Evolutionary conservation across 2,888 invertebrate species (phyloP).

Genomic region (Esperia sulphurella): DNA sequence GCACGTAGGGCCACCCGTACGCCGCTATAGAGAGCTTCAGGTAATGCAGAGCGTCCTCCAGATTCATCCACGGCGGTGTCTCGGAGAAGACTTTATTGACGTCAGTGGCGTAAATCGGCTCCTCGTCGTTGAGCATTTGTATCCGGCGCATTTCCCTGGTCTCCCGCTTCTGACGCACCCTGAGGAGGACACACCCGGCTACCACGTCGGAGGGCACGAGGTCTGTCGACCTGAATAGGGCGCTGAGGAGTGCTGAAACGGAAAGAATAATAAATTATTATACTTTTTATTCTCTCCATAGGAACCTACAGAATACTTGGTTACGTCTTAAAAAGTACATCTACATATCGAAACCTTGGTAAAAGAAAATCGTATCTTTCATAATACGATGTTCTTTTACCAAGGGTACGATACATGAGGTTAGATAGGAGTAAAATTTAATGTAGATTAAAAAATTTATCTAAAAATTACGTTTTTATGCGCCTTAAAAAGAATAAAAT

Average conservation of each 20-base stretch:
- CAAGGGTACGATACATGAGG: too few species aligned
- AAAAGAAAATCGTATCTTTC: too few species aligned
- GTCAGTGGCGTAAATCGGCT: slow-evolving; percentile 84
- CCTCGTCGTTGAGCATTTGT: slow-evolving; percentile 81
- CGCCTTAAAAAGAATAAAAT: too few species aligned
- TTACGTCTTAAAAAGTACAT: too few species aligned
- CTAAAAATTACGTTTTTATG: too few species aligned
- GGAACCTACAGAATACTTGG: too few species aligned
- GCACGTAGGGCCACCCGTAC: slow-evolving; percentile 93
- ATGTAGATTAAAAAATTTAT: too few species aligned
- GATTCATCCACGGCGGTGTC: slow-evolving; percentile 89
- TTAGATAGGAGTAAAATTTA: too few species aligned
- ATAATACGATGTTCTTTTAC: too few species aligned
- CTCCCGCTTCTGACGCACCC: slow-evolving; percentile 86
- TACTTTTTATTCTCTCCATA: too few species aligned
- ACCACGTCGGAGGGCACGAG: slow-evolving; percentile 93
- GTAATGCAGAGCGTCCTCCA: slow-evolving; percentile 87
- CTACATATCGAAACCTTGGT: too few species aligned
- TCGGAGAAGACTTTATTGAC: slow-evolving; percentile 80
- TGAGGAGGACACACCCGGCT: slow-evolving; percentile 91
- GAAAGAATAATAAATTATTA: too few species aligned
- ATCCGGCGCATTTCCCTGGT: slow-evolving; percentile 84
- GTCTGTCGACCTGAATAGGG: slow-evolving; percentile 90
- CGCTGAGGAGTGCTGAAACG: slow-evolving; percentile 83
- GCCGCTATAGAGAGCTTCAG: slow-evolving; percentile 89